Base-by-base conservation (phyloP, 2,888 invertebrate species). In the Ceriagrion tenellum region DNA sequence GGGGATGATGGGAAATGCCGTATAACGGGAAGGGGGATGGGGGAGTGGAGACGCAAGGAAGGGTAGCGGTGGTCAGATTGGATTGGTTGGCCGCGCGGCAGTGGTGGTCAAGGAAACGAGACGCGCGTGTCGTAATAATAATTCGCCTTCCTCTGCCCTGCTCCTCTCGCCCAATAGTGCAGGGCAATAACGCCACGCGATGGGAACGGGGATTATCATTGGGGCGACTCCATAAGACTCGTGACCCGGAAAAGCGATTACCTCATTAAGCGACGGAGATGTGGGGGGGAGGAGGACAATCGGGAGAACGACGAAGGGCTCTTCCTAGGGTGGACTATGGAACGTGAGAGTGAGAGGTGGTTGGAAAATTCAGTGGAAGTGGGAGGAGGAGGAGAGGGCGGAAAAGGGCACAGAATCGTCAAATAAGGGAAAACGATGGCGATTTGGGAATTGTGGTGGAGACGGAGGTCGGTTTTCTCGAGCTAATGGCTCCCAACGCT, bases 191-290 rank as follows among this genome's bases (percentile, higher is more conserved):
- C 47, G 74, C 69, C 93, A 93, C 63, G 63, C 91, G 16, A 91
- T 63, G 93, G 93, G 69, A 16, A 89, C n/a, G n/a, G 20, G 89
- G 89, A 93, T 93, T 93, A 93, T 93, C 69, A 74, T 74, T n/a
- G n/a, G 93, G 90, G 59, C 63, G 93, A 63, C 55, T 89, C 89
- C 55, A 47, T 89, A 89, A 89, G 93, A 63, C 47, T 93, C 93
- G 93, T 93, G 93, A 93, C 69, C 69, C 93, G 93, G 93, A 93
- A 93, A 89, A 93, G 47, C 93, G 93, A 93, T 93, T 93, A 63
- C 93, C 93, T 93, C 69, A 93, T 93, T 93, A 93, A 63, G 47
- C 59, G 91, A 23, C 23, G 12, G 69, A 69, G 69, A n/a, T 10
- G 23, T 59, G 26, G 69, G 69, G 26, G 69, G 69, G n/a, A 8